Evolutionary conservation across 53 echinoderm and acorn worm species (phyloP), one percentile per base, ranked within the genome.

Genomic region (Henricia sp.): DNA sequence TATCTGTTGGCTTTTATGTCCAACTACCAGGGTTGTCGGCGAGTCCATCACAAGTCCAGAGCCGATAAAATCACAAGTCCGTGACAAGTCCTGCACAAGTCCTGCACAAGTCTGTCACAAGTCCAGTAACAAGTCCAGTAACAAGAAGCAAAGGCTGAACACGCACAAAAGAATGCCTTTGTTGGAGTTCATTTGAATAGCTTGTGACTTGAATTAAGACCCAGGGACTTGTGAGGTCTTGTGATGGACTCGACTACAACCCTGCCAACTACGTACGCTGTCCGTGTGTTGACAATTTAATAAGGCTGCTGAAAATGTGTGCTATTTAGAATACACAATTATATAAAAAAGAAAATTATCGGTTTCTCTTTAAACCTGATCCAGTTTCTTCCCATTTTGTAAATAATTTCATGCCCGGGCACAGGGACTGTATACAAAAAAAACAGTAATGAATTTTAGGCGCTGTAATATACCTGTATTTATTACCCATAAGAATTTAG

Each of bases 381-480:
- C 70, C 48, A 46, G 14, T 6, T 28, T 26, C 70, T 70, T 43
- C 41, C 76, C 0, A 14, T 23, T 40, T 39, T 76, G 76, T 76
- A 76, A 26, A 76, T 76, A 58, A 56, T 26, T 24, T 36, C 42
- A n/a, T 35, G 73, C 50, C 54, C 26, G 34, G 34, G 53, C 21
- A 14, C n/a, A n/a, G n/a, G n/a, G 36, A 37, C 52, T 23, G 2
- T 76, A 59, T 76, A 76, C 6, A 75, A 41, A 74, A 74, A 55
- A 38, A 19, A 50, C 38, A 76, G 38, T 59, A 42, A 76, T 58
- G 27, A 40, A 76, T 21, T 21, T 6, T 1, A 37, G 37, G 17
- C 37, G 4, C 23, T 35, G 39, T 76, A 58, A 59, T 25, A 76
- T 40, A 76, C 42, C 27, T 76, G 59, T 76, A 76, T 76, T 76